A percentile compares a stretch with the other conserved stretches of the same genome.
These are phyloP conservation scores for Pantala flavescens DNA, from an alignment of 1,140 invertebrate genomes.

Conservation along the genomic window DNA sequence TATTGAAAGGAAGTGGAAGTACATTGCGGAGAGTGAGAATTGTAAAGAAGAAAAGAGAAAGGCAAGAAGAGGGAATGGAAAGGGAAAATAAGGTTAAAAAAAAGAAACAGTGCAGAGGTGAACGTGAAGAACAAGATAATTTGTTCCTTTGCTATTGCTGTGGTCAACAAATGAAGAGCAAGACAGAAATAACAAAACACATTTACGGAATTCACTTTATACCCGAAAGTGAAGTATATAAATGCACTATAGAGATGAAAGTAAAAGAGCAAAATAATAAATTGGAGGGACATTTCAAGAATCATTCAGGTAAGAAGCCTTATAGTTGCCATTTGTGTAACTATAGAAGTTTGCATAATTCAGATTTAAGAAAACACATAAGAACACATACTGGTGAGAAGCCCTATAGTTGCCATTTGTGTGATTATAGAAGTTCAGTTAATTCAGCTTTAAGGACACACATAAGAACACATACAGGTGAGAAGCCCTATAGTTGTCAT, in stretches of 20 bases:
- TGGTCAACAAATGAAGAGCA: constrained; percentile 10
- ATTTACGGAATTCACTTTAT: constrained; percentile 3
- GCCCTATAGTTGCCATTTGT: neutral
- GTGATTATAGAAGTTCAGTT: neutral
- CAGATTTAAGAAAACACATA: constrained; percentile 1
- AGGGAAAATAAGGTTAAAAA: too few species aligned
- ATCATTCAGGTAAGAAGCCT: constrained; percentile 11
- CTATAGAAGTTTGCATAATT: neutral
- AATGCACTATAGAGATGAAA: constrained; percentile 11
- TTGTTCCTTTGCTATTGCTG: constrained; percentile 11
- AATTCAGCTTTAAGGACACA: constrained; percentile 5
- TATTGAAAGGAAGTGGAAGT: too few species aligned
- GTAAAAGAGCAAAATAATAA: neutral
- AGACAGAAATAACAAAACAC: constrained; percentile 12
- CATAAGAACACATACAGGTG: constrained; percentile 6
- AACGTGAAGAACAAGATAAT: neutral
- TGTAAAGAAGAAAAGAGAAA: too few species aligned
- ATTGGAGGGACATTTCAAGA: neutral
- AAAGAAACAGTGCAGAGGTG: too few species aligned
- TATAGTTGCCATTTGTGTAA: constrained; percentile 2
- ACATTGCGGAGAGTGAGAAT: too few species aligned
- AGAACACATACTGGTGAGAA: constrained; percentile 12
- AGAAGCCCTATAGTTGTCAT: neutral
- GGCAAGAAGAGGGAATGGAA: too few species aligned
- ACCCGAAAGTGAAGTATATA: constrained; percentile 7